These are phyloP conservation scores for Zelleria hepariella DNA, from an alignment of 2,888 invertebrate species.

Conservation along the genomic window DNA sequence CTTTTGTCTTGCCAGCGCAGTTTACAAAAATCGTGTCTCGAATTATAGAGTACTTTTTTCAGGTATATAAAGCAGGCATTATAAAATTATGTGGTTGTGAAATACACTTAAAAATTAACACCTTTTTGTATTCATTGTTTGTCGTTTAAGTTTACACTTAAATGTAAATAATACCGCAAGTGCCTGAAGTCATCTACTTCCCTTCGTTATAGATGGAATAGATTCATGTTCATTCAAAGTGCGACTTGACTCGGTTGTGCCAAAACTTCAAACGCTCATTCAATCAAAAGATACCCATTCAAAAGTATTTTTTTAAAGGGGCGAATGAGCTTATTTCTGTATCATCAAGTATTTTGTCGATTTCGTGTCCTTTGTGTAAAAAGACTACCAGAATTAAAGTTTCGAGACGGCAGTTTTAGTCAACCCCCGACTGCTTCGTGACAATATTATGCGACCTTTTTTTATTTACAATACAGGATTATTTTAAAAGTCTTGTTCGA, in stretches of 20 bases:
- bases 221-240: no score
- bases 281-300: no score
- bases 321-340: no score
- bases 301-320: no score
- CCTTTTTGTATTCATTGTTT: neutral
- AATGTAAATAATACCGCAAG: slow-evolving; percentile 29
- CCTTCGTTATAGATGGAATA: neutral
- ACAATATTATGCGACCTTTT: slow-evolving; percentile 15
- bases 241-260: no score
- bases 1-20: neutral
- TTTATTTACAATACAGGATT: neutral
- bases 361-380: slow-evolving; percentile 10
- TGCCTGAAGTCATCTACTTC: slow-evolving; percentile 22
- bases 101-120: neutral
- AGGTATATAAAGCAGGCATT: neutral
- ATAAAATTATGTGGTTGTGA: neutral
- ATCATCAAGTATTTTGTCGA: no score
- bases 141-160: neutral
- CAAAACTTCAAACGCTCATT: no score
- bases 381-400: neutral
- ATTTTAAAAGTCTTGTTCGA: neutral
- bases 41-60: neutral
- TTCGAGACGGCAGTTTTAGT: slow-evolving; percentile 10
- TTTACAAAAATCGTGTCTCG: neutral
- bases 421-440: slow-evolving; percentile 21